phyloP scores from a whole-genome alignment of 2,113 vertebrate genomes.

The Oriolus oriolus region DNA sequence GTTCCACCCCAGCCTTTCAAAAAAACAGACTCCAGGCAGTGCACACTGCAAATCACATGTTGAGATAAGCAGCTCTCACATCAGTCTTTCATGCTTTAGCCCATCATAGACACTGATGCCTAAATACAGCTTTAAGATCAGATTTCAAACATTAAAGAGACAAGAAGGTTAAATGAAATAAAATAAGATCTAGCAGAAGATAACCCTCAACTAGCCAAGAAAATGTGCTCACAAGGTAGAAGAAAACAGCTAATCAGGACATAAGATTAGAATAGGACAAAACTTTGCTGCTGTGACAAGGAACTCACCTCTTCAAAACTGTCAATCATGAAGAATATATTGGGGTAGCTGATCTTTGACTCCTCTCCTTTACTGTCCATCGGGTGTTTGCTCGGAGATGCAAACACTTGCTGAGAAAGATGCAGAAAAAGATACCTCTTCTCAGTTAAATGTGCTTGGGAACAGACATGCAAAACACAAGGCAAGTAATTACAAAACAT shows the following conservation, averaged over 20 bases:
- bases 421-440: no score
- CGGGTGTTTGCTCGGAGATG: conserved; percentile 94
- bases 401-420: conserved; percentile 90
- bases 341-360: conserved; percentile 98
- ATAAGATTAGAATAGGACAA: neutral
- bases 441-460: neutral
- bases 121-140: neutral
- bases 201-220: neutral
- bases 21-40: neutral
- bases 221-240: neutral
- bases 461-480: neutral
- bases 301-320: conserved; percentile 94
- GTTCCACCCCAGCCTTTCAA: neutral
- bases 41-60: neutral
- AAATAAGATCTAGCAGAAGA: neutral
- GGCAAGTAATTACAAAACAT: neutral
- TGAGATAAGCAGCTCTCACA: neutral
- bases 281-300: neutral
- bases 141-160: neutral
- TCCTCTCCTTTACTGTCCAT: conserved; percentile 99
- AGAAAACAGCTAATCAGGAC: neutral
- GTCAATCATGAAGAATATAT: conserved; percentile 99
- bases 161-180: neutral
- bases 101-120: neutral
- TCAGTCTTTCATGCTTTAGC: neutral